Evolutionary conservation across 2,113 vertebrate genomes (phyloP), one percentile per base, ranked within the genome.

Genomic region (Aramus guarauna): DNA sequence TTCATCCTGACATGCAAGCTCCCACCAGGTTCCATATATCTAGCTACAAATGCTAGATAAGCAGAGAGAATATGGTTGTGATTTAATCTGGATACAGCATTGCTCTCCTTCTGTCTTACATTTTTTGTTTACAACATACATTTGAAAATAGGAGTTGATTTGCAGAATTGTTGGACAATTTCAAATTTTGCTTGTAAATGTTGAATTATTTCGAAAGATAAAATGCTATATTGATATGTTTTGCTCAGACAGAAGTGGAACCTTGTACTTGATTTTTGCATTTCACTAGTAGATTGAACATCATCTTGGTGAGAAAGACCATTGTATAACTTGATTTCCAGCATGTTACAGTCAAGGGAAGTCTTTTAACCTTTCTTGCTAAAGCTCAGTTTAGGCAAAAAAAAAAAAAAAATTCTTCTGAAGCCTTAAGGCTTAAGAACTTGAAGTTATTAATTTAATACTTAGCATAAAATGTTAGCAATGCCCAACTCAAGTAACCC

Each of bases 161-260:
- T 76, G 7, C 47, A 72, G 37, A 60, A 63, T 9, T 22, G 29
- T 15, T 52, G 76, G 43, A 15, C 13, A 22, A 2, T 79, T 91
- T 75, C 73, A 75, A 62, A 66, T 11, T 71, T 23, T 71, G 22
- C 36, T 62, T 71, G 14, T 37, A 62, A 67, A 60, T 7, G 3
- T 1, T 24, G 11, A 56, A 34, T 66, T 79, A 36, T 47, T 83
- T 75, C 29, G 20, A 75, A 77, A 85, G 11, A 17, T 48, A 66
- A 53, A 62, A 18, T 4, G 4, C 30, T 48, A 0, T 15, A 48
- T 9, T 2, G 0, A 1, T 58, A 17, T 12, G 5, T 79, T 71
- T 50, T 52, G 12, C 67, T 82, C n/a, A 78, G 52, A 27, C 8
- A 60, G 37, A 85, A 78, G 27, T 52, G 11, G 45, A 86, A 62